phyloP scores from a whole-genome alignment of 2,888 invertebrate genomes.

The Eilema depressum region DNA sequence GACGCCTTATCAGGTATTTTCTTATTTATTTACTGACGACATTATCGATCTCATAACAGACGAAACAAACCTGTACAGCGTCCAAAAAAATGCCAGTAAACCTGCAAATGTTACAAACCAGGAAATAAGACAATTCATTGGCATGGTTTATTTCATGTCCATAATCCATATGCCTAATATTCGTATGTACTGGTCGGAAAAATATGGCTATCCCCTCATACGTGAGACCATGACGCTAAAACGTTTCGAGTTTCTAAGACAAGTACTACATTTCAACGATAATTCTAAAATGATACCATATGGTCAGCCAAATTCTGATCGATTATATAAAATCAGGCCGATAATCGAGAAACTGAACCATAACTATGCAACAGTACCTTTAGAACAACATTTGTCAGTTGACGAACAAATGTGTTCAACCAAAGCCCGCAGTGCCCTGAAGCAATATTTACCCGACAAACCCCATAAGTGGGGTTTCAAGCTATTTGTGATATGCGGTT shows the following conservation, averaged over 20 bases:
- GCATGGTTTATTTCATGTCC: constrained; percentile 41
- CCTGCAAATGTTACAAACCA: constrained; percentile 21
- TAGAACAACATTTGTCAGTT: constrained; percentile 34
- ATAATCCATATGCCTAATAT: constrained; percentile 34
- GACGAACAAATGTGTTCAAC: constrained; percentile 54
- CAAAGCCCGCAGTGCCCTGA: constrained; percentile 40
- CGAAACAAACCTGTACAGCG: constrained; percentile 24
- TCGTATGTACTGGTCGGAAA: constrained; percentile 27
- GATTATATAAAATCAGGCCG: constrained; percentile 30
- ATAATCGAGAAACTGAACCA: constrained; percentile 21
- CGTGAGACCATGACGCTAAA: constrained; percentile 24
- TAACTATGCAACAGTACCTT: constrained; percentile 25
- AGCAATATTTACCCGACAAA: constrained; percentile 62
- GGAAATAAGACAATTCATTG: constrained; percentile 33
- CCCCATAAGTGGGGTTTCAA: constrained; percentile 62
- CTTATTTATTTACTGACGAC: constrained; percentile 32
- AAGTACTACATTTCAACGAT: constrained; percentile 35
- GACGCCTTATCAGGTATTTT: constrained; percentile 22
- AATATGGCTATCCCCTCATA: constrained; percentile 17
- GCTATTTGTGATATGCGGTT: constrained; percentile 49
- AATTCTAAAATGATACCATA: constrained; percentile 26
- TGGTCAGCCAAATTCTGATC: constrained; percentile 24
- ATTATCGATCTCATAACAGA: constrained; percentile 23
- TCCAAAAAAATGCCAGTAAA: constrained; percentile 24
- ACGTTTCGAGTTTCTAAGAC: constrained; percentile 22